These are phyloP conservation scores for Grus americana DNA, from an alignment of 2,113 vertebrate genomes.

Conservation along the genomic window DNA sequence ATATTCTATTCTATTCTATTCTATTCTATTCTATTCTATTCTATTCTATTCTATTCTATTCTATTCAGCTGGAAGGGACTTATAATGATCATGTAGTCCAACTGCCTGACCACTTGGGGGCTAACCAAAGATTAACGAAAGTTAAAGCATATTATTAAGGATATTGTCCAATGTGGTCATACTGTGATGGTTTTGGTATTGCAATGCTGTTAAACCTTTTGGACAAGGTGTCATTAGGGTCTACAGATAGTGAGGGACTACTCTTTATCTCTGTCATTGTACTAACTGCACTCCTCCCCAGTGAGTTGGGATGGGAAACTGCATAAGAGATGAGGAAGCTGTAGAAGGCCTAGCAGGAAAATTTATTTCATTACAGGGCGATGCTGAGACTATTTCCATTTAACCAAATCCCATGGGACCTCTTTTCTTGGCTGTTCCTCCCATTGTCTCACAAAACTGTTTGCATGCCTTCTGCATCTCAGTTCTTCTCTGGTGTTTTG, in stretches of 20 bases:
- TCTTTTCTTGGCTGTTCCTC: background rate
- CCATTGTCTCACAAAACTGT: background rate
- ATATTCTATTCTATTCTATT: too few species aligned
- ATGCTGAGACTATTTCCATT: background rate
- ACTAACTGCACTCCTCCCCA: background rate
- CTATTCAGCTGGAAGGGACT: background rate
- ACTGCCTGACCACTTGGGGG: background rate
- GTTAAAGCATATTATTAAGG: background rate
- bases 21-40: too few species aligned
- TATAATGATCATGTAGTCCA: background rate
- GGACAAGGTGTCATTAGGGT: background rate
- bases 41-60: too few species aligned
- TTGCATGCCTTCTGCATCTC: background rate
- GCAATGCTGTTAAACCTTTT: background rate
- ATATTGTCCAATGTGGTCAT: background rate
- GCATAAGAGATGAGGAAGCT: background rate
- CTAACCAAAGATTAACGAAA: background rate
- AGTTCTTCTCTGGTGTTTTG: background rate
- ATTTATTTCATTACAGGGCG: background rate
- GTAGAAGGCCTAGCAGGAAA: background rate
- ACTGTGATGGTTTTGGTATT: background rate
- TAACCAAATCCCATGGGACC: background rate
- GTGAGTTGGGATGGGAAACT: background rate
- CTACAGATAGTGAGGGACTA: background rate
- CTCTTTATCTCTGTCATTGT: background rate